These are phyloP conservation scores for Ectropis crepuscularia DNA, from an alignment of 2,888 invertebrate genomes.

Conservation along the genomic window DNA sequence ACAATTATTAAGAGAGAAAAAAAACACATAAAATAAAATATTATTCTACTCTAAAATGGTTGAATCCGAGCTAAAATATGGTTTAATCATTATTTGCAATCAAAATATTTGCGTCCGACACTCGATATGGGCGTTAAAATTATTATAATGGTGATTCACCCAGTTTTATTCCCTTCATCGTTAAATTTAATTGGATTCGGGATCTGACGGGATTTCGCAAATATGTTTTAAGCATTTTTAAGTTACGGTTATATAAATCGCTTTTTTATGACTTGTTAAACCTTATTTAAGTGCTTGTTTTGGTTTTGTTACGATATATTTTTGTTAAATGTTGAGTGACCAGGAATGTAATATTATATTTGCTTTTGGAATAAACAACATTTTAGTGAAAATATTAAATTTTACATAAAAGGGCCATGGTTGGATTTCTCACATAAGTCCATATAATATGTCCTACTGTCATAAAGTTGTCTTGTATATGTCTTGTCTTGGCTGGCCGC, in stretches of 20 bases:
- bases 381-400: too few species aligned
- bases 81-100: conserved; percentile 8
- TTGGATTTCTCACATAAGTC: too few species aligned
- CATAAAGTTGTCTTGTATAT: too few species aligned
- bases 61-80: conserved; percentile 36
- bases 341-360: not conserved
- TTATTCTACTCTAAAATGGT: too few species aligned
- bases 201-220: conserved; percentile 34
- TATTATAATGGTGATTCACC: conserved; percentile 20
- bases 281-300: conserved; percentile 5
- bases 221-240: conserved; percentile 31
- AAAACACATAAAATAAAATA: too few species aligned
- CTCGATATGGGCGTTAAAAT: conserved; percentile 18
- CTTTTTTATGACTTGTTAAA: conserved; percentile 13
- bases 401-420: too few species aligned
- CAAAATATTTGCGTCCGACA: conserved; percentile 14
- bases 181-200: conserved; percentile 40
- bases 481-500: too few species aligned
- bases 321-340: too few species aligned
- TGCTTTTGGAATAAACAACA: not conserved
- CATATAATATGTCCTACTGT: too few species aligned
- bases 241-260: conserved; percentile 18
- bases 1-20: too few species aligned
- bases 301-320: not conserved
- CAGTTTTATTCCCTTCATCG: conserved; percentile 27